These are phyloP conservation scores for Bombylius discolor DNA, from an alignment of 2,888 invertebrate genomes.

Conservation along the genomic window DNA sequence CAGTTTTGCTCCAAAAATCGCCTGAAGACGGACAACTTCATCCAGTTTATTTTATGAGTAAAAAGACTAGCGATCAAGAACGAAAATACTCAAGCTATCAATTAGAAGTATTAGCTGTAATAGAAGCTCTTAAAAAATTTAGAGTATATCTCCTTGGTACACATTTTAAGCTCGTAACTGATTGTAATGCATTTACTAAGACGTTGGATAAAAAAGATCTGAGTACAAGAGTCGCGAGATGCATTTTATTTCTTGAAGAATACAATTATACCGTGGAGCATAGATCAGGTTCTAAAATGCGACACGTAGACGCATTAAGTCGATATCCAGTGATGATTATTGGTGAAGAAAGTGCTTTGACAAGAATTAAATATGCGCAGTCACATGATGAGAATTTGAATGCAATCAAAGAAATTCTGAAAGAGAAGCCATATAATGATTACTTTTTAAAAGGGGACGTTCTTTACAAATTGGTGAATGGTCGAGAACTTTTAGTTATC, in stretches of 20 bases:
- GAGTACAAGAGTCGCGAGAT: neutral
- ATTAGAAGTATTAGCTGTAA: conserved; percentile 8
- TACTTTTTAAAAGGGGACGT: neutral
- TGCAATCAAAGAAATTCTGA: neutral
- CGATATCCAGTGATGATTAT: conserved; percentile 1
- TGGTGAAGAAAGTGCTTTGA: neutral
- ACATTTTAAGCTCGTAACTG: conserved; percentile 13
- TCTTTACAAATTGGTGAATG: neutral
- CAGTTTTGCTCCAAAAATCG: neutral
- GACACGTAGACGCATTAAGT: conserved; percentile 6
- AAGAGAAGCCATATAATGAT: neutral
- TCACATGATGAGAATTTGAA: neutral
- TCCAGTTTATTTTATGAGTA: conserved; percentile 1
- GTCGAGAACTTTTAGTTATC: neutral
- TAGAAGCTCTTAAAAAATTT: conserved; percentile 1
- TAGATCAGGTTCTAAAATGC: neutral
- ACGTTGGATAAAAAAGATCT: conserved; percentile 6
- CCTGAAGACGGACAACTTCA: neutral
- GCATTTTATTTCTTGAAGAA: neutral
- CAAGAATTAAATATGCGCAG: conserved; percentile 2
- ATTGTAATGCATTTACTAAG: conserved; percentile 13
- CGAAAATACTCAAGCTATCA: conserved; percentile 5
- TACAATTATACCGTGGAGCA: conserved; percentile 2
- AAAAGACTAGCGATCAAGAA: conserved; percentile 6
- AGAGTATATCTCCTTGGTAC: conserved; percentile 8